Conservation (phyloP, 2,113 vertebrate species). For the Colistium nudipinnis region DNA sequence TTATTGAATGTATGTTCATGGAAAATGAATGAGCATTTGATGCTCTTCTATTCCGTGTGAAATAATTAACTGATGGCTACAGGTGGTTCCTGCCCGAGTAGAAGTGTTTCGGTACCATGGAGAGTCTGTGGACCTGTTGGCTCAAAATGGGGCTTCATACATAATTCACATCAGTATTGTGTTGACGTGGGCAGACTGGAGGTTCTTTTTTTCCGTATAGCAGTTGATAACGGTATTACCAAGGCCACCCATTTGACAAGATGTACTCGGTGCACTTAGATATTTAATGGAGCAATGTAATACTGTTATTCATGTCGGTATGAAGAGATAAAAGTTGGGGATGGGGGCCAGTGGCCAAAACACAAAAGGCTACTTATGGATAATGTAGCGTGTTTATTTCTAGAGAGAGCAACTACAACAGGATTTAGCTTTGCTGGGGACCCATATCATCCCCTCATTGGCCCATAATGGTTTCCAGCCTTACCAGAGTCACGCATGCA, state of each 20-base stretch:
- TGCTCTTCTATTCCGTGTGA: not conserved
- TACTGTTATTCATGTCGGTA: not conserved
- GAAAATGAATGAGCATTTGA: not conserved
- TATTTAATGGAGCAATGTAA: not conserved
- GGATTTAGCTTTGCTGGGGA: not conserved
- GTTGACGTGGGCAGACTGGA: constrained; percentile 4
- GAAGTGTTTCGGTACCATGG: constrained; percentile 23
- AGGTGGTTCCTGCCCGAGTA: not conserved
- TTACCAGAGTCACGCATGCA: constrained; percentile 9
- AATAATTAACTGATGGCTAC: too few species aligned
- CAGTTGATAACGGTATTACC: constrained; percentile 18
- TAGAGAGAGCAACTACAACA: not conserved
- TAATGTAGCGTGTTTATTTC: not conserved
- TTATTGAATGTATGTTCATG: not conserved
- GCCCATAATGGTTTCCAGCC: constrained; percentile 7
- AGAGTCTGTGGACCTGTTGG: constrained; percentile 4
- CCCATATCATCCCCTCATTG: constrained; percentile 1
- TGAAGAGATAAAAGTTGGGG: not conserved
- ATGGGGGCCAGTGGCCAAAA: not conserved
- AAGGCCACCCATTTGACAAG: not conserved
- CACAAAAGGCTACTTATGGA: not conserved
- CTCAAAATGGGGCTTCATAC: constrained; percentile 9
- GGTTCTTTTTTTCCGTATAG: not conserved
- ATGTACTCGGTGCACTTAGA: not conserved
- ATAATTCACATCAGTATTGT: constrained; percentile 36